phyloP scores from a whole-genome alignment of 2,888 invertebrate species.

The Dicycla oo region DNA sequence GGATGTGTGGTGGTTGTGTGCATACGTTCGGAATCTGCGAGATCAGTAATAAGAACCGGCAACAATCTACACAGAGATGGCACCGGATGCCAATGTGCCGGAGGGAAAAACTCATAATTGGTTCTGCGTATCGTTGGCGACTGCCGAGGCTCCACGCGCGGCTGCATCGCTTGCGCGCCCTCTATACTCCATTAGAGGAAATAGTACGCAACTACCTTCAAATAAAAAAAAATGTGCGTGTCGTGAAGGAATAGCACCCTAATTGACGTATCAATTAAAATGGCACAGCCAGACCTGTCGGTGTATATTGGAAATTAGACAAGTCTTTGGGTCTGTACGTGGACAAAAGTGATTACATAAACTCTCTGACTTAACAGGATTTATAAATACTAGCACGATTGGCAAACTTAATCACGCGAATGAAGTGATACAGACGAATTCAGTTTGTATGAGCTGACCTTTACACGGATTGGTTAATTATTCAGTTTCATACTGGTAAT shows the following conservation, averaged over 20 bases:
- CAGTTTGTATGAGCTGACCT: constrained; percentile 32
- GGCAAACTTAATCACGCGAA: constrained; percentile 15
- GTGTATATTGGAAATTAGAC: constrained; percentile 38
- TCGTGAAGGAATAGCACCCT: constrained; percentile 53
- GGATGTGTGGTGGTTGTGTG: constrained; percentile 59
- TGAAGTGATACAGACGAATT: constrained; percentile 39
- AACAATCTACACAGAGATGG: constrained; percentile 69
- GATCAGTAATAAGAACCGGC: constrained; percentile 65
- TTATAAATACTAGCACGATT: constrained; percentile 18
- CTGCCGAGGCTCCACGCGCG: constrained; percentile 51
- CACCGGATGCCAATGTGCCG: constrained; percentile 78
- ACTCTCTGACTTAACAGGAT: constrained; percentile 8
- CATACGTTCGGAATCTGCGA: constrained; percentile 60
- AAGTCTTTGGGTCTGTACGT: constrained; percentile 33
- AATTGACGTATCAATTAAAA: constrained; percentile 62
- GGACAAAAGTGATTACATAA: constrained; percentile 13
- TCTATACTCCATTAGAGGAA: constrained; percentile 71
- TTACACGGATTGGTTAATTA: constrained; percentile 41
- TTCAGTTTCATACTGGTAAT: constrained; percentile 46
- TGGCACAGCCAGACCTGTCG: constrained; percentile 39
- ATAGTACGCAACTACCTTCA: constrained; percentile 63
- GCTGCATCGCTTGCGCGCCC: constrained; percentile 33
- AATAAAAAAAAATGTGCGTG: constrained; percentile 50
- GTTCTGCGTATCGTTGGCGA: constrained; percentile 76
- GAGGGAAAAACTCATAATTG: constrained; percentile 82